Percentiles rank a stretch among this genome's conserved stretches.
phyloP scores from a whole-genome alignment of 2,113 vertebrate species.

The Onychostruthus taczanowskii region DNA sequence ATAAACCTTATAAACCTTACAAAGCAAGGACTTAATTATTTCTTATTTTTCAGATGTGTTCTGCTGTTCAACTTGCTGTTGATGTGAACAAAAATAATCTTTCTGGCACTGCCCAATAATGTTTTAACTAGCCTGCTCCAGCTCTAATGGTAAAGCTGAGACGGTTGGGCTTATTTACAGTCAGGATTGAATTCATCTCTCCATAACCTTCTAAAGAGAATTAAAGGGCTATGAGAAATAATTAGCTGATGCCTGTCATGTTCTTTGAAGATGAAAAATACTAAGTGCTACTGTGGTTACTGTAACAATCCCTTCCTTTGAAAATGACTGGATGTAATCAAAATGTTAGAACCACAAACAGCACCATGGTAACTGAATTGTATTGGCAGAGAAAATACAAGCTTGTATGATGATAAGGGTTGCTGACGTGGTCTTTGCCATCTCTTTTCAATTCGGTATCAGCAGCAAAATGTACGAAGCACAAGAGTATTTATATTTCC shows the following conservation, averaged over 20 bases:
- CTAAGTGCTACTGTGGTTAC: not conserved
- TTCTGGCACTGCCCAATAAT: not conserved
- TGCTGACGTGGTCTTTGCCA: not conserved
- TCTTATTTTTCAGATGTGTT: not conserved
- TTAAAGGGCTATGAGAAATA: not conserved
- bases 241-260: not conserved
- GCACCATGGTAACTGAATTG: not conserved
- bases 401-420: not conserved
- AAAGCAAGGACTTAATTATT: not conserved
- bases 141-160: not conserved
- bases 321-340: not conserved
- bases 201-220: not conserved
- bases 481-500: not conserved
- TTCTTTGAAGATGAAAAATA: not conserved
- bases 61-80: not conserved
- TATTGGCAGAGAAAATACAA: not conserved
- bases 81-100: not conserved
- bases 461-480: not conserved
- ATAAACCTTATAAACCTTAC: not conserved
- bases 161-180: not conserved
- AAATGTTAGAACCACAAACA: not conserved
- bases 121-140: not conserved
- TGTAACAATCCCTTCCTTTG: not conserved
- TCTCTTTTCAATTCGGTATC: not conserved
- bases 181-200: not conserved